These are phyloP conservation scores for Clanis bilineata DNA, from an alignment of 2,888 invertebrate genomes.

Conservation along the genomic window DNA sequence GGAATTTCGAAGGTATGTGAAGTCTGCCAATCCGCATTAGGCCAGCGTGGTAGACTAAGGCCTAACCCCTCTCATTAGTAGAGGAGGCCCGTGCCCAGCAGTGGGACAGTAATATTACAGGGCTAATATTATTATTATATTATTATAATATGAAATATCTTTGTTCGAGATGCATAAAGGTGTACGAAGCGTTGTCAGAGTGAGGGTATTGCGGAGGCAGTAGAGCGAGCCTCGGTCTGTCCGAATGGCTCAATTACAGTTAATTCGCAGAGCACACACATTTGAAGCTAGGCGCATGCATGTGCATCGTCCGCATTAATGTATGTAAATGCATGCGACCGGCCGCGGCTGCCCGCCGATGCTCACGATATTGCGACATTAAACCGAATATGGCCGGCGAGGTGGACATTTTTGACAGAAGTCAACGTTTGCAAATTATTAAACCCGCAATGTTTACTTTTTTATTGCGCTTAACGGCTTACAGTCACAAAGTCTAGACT, in stretches of 20 bases:
- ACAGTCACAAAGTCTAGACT: too few species aligned
- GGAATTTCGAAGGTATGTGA: too few species aligned
- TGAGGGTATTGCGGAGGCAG: conserved; percentile 59
- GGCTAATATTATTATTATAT: too few species aligned
- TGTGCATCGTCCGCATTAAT: conserved; percentile 76
- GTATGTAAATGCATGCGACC: conserved; percentile 81
- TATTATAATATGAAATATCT: too few species aligned
- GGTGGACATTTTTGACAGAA: conserved; percentile 76
- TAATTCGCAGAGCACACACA: conserved; percentile 80
- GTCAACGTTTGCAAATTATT: conserved; percentile 70
- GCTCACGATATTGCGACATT: conserved; percentile 80
- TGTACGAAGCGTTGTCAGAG: conserved; percentile 41
- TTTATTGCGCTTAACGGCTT: too few species aligned
- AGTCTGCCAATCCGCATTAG: too few species aligned
- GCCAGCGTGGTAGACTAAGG: too few species aligned
- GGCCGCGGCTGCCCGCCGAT: conserved; percentile 69
- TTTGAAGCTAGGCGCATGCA: conserved; percentile 71
- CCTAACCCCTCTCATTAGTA: too few species aligned
- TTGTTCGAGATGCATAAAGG: conserved; percentile 37
- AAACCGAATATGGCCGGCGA: conserved; percentile 77
- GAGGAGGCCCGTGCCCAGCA: too few species aligned
- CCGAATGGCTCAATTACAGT: conserved; percentile 82
- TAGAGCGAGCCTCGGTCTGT: conserved; percentile 66
- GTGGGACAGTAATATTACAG: too few species aligned
- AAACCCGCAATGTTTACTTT: conserved; percentile 33